phyloP scores from a whole-genome alignment of 2,113 vertebrate genomes.

The Camelus dromedarius region DNA sequence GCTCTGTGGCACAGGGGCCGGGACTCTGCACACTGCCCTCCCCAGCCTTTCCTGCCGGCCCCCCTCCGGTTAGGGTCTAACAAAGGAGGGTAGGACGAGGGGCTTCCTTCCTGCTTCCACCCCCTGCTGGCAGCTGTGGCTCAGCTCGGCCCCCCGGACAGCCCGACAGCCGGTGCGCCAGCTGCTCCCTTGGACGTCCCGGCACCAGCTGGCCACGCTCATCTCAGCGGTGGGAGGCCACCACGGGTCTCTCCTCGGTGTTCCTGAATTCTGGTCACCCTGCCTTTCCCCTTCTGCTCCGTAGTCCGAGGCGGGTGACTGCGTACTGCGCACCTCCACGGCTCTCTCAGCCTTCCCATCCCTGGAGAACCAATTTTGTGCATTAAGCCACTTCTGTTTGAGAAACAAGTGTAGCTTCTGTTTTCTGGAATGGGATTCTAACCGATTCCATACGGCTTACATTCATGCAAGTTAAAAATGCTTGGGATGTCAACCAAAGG shows the following conservation, averaged over 20 bases:
- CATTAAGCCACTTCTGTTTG: not conserved
- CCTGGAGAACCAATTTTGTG: not conserved
- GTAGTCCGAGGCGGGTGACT: too few relatives aligned
- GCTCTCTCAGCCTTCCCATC: not conserved
- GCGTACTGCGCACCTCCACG: not conserved
- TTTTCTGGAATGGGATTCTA: constrained; percentile 4
- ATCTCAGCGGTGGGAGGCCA: too few relatives aligned
- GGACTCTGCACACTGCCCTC: not conserved
- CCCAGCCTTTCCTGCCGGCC: not conserved
- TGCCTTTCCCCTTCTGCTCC: not conserved
- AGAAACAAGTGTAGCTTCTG: not conserved
- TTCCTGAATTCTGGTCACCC: not conserved
- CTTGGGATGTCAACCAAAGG: not conserved
- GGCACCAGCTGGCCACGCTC: not conserved
- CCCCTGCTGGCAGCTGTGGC: not conserved
- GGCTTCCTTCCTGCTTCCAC: not conserved
- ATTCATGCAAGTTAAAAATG: not conserved
- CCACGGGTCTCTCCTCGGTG: not conserved
- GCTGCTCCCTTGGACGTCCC: not conserved
- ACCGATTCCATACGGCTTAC: not conserved
- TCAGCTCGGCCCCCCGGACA: not conserved
- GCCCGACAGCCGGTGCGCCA: not conserved
- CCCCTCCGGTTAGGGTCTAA: not conserved
- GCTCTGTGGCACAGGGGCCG: not conserved
- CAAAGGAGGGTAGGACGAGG: not conserved